Evolutionary conservation across 2,797 vertebrate species (phyloP), one percentile per base, ranked within the genome.

Genomic region (Cossypha heuglini): DNA sequence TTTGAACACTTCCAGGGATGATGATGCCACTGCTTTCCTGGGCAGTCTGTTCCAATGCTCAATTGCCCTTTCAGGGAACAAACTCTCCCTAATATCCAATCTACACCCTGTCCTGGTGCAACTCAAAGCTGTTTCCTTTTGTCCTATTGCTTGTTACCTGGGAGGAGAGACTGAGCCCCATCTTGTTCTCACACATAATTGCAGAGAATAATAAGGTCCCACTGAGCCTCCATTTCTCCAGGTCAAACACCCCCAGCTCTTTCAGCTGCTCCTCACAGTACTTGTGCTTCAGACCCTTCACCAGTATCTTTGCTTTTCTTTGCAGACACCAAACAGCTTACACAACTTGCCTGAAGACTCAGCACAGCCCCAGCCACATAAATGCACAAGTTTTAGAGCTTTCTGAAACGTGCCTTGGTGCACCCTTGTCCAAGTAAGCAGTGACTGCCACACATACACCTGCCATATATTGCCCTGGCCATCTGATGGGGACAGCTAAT

Each of bases 391-490:
- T 26, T 67, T 35, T 29, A 22, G 1, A 31, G 17, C 40, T 62
- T 46, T 69, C 45, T 68, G 54, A 61, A 79, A 26, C 5, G 38
- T 2, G 22, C 37, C 48, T 69, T 37, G 21, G 19, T 11, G 46
- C 6, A 45, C 8, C 18, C 10, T 37, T 35, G 21, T 71, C 51
- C 42, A 64, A 61, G 29, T 4, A 48, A 49, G 16, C 18, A 43
- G 17, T 2, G 25, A 57, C 37, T 38, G 29, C 22, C 72, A 54
- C 0, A 0, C 17, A 29, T 13, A 19, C 4, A 22, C 33, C 16
- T 55, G 51, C 6, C 29, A 7, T 12, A 8, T 20, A 61, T 58
- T 28, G 26, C 7, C 40, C 26, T 16, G 22, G 12, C 9, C 42
- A 25, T 42, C n/a, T 43, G 48, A 67, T 28, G 20, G 55, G 78